A percentile compares a stretch with the other conserved stretches of the same genome.
Evolutionary conservation across 2,888 invertebrate species (phyloP).

Genomic region (Auanema freiburgensis): DNA sequence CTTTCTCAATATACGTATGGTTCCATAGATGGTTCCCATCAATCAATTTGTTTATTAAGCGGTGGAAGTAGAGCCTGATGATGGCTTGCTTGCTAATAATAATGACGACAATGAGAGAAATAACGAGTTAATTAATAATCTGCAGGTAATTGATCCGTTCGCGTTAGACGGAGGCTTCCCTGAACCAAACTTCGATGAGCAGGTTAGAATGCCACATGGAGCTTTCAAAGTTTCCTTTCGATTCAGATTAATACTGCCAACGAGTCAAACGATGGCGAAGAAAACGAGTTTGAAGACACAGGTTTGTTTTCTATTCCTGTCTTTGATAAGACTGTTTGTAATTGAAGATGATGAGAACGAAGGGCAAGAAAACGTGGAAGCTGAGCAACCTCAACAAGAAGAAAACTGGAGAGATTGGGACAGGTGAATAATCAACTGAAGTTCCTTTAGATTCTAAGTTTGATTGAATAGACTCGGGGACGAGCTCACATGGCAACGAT

Average conservation of each 20-base stretch:
- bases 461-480: constrained; percentile 81
- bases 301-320: neutral
- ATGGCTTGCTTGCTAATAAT: constrained; percentile 13
- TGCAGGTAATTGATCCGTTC: no score
- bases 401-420: constrained; percentile 58
- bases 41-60: constrained; percentile 4
- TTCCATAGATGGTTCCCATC: neutral
- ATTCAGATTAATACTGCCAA: constrained; percentile 11
- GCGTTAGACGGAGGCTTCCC: neutral
- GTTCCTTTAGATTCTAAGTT: neutral
- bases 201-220: no score
- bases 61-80: constrained; percentile 10
- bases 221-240: neutral
- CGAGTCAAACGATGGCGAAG: constrained; percentile 3
- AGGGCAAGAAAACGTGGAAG: constrained; percentile 21
- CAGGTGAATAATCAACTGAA: neutral
- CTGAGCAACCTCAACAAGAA: constrained; percentile 43
- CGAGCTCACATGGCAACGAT: constrained; percentile 84
- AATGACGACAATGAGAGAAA: constrained; percentile 25
- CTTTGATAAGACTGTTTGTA: neutral
- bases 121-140: constrained; percentile 14
- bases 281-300: constrained; percentile 1
- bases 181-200: no score
- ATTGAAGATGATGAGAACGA: constrained; percentile 12
- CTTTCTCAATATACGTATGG: constrained; percentile 35